Evolutionary conservation across 2,888 invertebrate species (phyloP).

Genomic region (Ectemnius lituratus): DNA sequence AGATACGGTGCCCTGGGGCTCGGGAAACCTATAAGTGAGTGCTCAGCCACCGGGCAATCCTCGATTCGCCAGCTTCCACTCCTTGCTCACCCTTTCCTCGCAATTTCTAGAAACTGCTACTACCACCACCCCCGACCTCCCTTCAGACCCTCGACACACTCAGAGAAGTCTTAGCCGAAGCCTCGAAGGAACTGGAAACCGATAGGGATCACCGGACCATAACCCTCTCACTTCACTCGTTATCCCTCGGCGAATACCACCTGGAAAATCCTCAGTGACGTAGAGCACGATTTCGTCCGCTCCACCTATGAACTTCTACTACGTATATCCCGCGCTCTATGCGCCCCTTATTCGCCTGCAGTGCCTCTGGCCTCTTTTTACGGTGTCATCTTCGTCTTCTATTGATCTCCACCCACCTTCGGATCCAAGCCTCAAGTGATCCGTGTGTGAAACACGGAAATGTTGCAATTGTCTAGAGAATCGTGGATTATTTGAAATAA

Average conservation of each 20-base stretch:
- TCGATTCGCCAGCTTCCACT: constrained; percentile 47
- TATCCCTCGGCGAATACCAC: constrained; percentile 59
- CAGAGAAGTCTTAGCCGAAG: constrained; percentile 43
- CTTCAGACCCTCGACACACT: constrained; percentile 41
- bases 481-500: no score
- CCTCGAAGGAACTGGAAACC: constrained; percentile 47
- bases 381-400: constrained; percentile 10
- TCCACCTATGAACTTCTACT: constrained; percentile 12
- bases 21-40: constrained; percentile 70
- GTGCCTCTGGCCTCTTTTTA: not conserved
- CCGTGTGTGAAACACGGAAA: no score
- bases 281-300: constrained; percentile 34
- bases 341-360: not conserved
- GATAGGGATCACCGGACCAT: constrained; percentile 60
- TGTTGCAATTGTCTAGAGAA: no score
- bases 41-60: constrained; percentile 63
- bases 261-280: constrained; percentile 51
- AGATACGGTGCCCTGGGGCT: constrained; percentile 71
- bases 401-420: no score
- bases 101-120: constrained; percentile 39
- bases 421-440: no score
- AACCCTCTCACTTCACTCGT: constrained; percentile 62
- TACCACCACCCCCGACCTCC: constrained; percentile 42
- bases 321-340: not conserved
- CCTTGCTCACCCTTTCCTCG: constrained; percentile 33